phyloP scores from a whole-genome alignment of 2,888 invertebrate genomes.

The Metopia argyrocephala region DNA sequence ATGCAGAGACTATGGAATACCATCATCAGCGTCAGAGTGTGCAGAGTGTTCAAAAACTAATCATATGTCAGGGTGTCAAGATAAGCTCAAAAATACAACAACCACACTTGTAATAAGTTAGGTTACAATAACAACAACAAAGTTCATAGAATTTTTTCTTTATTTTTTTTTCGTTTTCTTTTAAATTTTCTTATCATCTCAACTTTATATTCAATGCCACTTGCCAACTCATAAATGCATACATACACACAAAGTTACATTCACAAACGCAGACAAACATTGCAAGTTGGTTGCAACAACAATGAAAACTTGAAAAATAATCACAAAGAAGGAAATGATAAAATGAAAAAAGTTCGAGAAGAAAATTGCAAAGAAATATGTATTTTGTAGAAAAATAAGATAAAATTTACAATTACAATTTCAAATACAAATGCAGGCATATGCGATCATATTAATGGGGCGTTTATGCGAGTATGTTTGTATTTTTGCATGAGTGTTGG shows the following conservation, averaged over 20 bases:
- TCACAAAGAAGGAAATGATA: conserved; percentile 4
- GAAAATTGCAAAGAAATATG: too few species aligned
- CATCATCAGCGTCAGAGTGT: conserved; percentile 63
- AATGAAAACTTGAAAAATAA: conserved; percentile 40
- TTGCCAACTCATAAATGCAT: too few species aligned
- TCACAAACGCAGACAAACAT: background rate
- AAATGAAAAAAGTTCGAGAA: background rate
- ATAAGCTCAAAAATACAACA: conserved; percentile 46
- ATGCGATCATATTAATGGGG: background rate
- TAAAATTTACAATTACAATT: background rate
- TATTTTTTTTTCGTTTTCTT: too few species aligned
- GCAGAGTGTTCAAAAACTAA: conserved; percentile 61
- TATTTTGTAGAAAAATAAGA: too few species aligned
- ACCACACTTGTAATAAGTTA: background rate
- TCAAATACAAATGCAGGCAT: background rate
- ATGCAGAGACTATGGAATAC: conserved; percentile 60
- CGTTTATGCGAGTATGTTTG: background rate
- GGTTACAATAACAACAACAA: conserved; percentile 5
- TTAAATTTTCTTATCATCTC: conserved; percentile 54
- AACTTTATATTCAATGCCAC: conserved; percentile 53
- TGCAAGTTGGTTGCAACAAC: conserved; percentile 8
- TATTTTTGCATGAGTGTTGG: background rate
- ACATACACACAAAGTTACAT: too few species aligned
- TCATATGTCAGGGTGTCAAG: conserved; percentile 63
- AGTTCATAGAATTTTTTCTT: too few species aligned